A percentile compares a stretch with the other conserved stretches of the same genome.
Conservation (phyloP, 2,888 invertebrate genomes). For the Agriopis leucophaearia region DNA sequence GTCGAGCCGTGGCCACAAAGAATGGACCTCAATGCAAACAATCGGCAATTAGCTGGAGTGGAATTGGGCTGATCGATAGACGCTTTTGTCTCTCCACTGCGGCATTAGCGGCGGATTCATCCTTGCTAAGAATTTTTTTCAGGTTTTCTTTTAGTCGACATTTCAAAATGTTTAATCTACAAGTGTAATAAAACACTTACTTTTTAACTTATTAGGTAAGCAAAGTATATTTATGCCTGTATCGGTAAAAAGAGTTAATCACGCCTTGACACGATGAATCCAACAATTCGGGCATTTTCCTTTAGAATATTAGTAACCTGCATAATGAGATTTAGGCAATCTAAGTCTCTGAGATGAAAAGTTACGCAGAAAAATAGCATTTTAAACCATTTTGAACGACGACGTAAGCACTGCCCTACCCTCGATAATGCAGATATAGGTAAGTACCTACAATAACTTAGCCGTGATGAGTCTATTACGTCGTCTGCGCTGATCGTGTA, state of each 20-base stretch:
- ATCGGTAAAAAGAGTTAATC: background rate
- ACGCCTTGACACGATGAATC: background rate
- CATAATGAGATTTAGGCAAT: constrained; percentile 5
- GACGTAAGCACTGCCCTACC: constrained; percentile 15
- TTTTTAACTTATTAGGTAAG: background rate
- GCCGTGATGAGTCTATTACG: constrained; percentile 39
- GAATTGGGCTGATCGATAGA: constrained; percentile 71
- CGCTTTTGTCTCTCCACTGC: constrained; percentile 60
- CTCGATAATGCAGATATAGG: constrained; percentile 28
- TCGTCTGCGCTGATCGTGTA: constrained; percentile 42
- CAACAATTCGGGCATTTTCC: background rate
- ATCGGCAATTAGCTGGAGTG: constrained; percentile 74
- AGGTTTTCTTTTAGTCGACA: constrained; percentile 34
- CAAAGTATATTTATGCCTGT: background rate
- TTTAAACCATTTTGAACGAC: constrained; percentile 29
- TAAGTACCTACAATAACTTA: constrained; percentile 40
- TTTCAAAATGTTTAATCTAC: constrained; percentile 10
- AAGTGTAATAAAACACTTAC: constrained; percentile 8
- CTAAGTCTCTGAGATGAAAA: constrained; percentile 6
- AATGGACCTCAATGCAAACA: constrained; percentile 63
- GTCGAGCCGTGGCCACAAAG: constrained; percentile 58
- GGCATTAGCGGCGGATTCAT: constrained; percentile 67
- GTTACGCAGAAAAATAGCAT: constrained; percentile 23
- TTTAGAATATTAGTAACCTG: background rate
- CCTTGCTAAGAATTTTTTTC: constrained; percentile 23